Base-by-base conservation (phyloP, 37 sponge, comb jelly and placozoan genomes). In the Haliclona indistincta region DNA sequence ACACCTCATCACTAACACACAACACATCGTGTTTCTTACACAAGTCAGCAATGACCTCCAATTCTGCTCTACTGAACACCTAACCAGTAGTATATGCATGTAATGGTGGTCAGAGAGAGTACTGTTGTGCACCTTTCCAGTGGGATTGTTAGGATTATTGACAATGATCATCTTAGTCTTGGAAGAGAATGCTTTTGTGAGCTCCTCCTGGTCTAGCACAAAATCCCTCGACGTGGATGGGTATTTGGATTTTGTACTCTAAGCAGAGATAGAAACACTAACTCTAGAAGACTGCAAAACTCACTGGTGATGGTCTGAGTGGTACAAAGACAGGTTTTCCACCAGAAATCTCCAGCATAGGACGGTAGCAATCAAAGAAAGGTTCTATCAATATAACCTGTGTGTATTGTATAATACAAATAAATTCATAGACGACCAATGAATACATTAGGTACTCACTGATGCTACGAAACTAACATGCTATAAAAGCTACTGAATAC, bases 1-100 rank as follows among this genome's bases (percentile, higher is more conserved):
- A 98, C 78, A 98, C 99, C 54, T 98, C 99, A 64, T 98, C 99
- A 69, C 89, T 92, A 52, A 98, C 43, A 77, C 95, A 85, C n/a
- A 98, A 43, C 0, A 95, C 87, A 67, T 95, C 83, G 71, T 93
- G 78, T 38, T 87, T 86, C 56, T 54, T 67, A 44, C 99, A 98
- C 70, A 98, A 70, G n/a, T 80, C 86, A 62, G 96, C 99, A 29
- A 98, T 83, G 81, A 80, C 32, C 78, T 86, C 87, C 71, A 98
- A 54, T 75, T 98, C 99, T n/a, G 69, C 70, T 34, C 74, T 44
- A 0, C 80, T 71, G 67, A 84, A 92, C 25, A 92, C 78, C 91
- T 95, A 58, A 10, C 10, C 51, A 47, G 13, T 17, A 47, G 10
- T 17, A 17, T 47, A 47, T 15, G 15, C 51, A 47, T 15, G 51